Conservation (phyloP, 2,797 vertebrate genomes). For the Cuniculus paca region DNA sequence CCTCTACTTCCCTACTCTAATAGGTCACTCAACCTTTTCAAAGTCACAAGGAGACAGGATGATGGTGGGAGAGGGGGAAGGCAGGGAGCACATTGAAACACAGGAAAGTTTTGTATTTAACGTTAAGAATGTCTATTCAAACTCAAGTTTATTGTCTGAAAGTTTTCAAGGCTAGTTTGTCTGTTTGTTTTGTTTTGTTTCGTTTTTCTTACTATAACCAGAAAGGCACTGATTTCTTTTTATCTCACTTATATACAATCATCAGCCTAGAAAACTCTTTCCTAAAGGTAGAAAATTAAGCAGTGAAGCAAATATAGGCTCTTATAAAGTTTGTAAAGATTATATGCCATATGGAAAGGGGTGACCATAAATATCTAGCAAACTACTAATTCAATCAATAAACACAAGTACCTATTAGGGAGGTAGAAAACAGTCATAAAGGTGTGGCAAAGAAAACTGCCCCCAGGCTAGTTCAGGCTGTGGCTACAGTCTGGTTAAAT, state of each 20-base stretch:
- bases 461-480: background rate
- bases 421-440: background rate
- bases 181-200: background rate
- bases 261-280: conserved; percentile 13
- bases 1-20: background rate
- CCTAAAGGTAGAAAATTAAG: conserved; percentile 27
- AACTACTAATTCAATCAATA: conserved; percentile 4
- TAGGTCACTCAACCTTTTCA: background rate
- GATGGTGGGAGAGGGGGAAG: background rate
- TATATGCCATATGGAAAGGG: background rate
- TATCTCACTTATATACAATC: background rate
- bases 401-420: background rate
- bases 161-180: background rate
- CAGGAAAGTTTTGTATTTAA: background rate
- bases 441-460: background rate
- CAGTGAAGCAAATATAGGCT: background rate
- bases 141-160: background rate
- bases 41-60: background rate
- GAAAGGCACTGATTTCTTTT: background rate
- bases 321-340: background rate
- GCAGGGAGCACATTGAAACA: background rate
- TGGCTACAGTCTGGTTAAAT: background rate
- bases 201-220: background rate
- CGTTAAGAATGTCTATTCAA: background rate
- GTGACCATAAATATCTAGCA: background rate